Base-by-base conservation (phyloP, 2,888 invertebrate genomes). In the Thymelicus lineola region DNA sequence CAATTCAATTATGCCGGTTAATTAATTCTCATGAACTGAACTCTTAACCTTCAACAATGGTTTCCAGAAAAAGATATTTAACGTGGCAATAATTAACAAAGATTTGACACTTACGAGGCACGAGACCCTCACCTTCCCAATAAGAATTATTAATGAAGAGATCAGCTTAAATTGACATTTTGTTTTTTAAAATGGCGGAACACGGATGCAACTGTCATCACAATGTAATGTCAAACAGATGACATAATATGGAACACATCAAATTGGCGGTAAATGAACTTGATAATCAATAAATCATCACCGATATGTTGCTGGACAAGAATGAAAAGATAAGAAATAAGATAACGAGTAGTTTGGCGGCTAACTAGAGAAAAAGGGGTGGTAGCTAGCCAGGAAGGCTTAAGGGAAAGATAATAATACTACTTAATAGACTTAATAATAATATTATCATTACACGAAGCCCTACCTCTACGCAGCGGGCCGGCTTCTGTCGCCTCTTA, bases 151-250 rank as follows among this genome's bases (percentile, higher is more conserved):
- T 42, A 42, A 50, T 50, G 17, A 50, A 50, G 48, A 50, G 48
- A 50, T 50, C 48, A 50, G 48, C 3, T 50, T 50, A 50, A 50
- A 75, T 70, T 73, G 70, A 71, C 71, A 71, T 73, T 74, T 72
- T 59, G 57, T 1, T 35, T 59, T 66, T 65, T 35, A 65, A 59
- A 38, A 66, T 66, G 66, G 66, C 64, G 55, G 65, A 50, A 59
- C 36, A 7, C 66, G 66, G 60, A 60, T 48, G 59, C 60, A 17
- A 61, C 67, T 61, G 67, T 59, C 66, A 66, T 3, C 28, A 28
- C 28, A 5, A 3, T 28, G 61, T 70, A 66, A 73, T 74, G 67
- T 66, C 71, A 45, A 42, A 6, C 10, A 28, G 67, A 61, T 67
- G 67, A 67, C 67, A 61, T 61, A 67, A 61, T 61, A 67, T 61